A percentile compares a stretch with the other conserved stretches of the same genome.
phyloP scores from a whole-genome alignment of 2,113 vertebrate species.

The Xiphophorus couchianus region DNA sequence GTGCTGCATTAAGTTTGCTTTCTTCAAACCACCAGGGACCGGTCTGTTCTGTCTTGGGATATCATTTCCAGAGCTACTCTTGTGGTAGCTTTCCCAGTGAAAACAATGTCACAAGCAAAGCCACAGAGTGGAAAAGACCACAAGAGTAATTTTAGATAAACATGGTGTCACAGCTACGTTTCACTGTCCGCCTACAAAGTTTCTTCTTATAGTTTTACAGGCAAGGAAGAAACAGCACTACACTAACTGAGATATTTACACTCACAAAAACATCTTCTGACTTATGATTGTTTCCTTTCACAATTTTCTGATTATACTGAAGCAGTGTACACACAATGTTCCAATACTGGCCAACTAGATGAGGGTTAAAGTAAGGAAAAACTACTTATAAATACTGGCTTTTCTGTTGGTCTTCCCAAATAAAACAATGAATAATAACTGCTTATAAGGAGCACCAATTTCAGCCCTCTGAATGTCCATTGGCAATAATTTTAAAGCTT shows the following conservation, averaged over 20 bases:
- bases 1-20: slow-evolving; percentile 26
- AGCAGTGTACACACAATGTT: too few relatives aligned
- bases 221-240: slow-evolving; percentile 13
- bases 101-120: slow-evolving; percentile 56
- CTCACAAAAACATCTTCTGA: neutral
- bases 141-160: slow-evolving; percentile 48
- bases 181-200: slow-evolving; percentile 20
- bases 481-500: too few relatives aligned
- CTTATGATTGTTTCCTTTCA: too few relatives aligned
- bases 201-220: too few relatives aligned
- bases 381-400: too few relatives aligned
- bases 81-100: slow-evolving; percentile 37
- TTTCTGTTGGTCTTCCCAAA: too few relatives aligned
- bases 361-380: too few relatives aligned
- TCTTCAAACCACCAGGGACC: slow-evolving; percentile 36
- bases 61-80: slow-evolving; percentile 24
- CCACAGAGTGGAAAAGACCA: slow-evolving; percentile 37
- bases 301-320: too few relatives aligned
- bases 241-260: neutral
- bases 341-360: too few relatives aligned
- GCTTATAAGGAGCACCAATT: neutral
- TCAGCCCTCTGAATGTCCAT: neutral
- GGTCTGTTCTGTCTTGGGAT: slow-evolving; percentile 42
- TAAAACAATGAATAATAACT: too few relatives aligned
- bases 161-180: slow-evolving; percentile 31